Evolutionary conservation across 2,113 vertebrate genomes (phyloP), one percentile per base, ranked within the genome.

Genomic region (Misgurnus mizolepis): DNA sequence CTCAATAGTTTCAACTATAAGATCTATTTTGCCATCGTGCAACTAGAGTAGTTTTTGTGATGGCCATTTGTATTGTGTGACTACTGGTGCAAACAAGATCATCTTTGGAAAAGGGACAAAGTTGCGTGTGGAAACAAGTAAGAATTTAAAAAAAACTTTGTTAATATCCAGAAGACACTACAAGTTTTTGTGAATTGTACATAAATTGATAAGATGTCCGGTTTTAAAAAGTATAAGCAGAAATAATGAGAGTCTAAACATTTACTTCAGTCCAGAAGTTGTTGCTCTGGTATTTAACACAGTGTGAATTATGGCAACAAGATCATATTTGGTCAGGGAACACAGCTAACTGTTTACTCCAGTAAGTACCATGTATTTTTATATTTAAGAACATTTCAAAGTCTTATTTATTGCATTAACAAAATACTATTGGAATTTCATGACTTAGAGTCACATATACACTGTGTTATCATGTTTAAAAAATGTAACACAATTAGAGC

Each of bases 41-140:
- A 41, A 40, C 53, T 11, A 11, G 18, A 7, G n/a, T 27, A 75
- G 58, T 83, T 85, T 76, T 80, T 78, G 79, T 61, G 67, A 7
- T 3, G 9, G n/a, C 17, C 9, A 6, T 18, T 49, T 0, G 39
- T 72, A 56, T 45, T 81, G 86, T 87, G 84, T 87, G 86, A 82
- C 17, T 64, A 17, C 7, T 75, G 67, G 49, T 41, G 47, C 43
- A 34, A 50, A 9, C 39, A 80, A 58, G 53, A 68, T 82, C 1
- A 62, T 82, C 45, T 87, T 87, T 65, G 86, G 66, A 40, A 22
- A 77, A 80, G 86, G 84, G 40, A 79, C 41, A 8, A 43, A 27
- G 11, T 66, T 87, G 6, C 49, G 55, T 40, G 64, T 82, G 27
- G 58, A 83, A 61, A n/a, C 82, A 80, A 79, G 82, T 85, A 79